Evolutionary conservation across 1,140 invertebrate species (phyloP), one percentile per base, ranked within the genome.

Genomic region (Cylas formicarius): DNA sequence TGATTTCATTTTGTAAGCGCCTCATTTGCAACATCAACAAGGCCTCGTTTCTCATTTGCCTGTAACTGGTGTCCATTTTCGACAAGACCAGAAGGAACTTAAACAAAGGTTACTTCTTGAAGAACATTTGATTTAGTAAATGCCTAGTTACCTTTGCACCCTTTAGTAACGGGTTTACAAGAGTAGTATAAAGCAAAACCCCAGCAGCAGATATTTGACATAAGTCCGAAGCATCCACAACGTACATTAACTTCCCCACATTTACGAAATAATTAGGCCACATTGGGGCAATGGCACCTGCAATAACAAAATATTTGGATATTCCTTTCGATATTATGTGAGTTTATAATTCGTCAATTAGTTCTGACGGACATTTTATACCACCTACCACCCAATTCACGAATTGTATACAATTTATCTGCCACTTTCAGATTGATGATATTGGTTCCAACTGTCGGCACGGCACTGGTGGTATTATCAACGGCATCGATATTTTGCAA

Each of bases 201-300:
- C 81, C 81, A 23, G 84, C 81, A n/a, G 80, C 81, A 9, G 82
- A 83, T 55, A 86, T 86, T 67, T 86, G 83, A 52, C 83, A 86
- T 29, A 86, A 69, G 67, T 87, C 86, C 4, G 82, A 84, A 0
- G 81, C 75, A 57, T 87, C 84, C 7, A 87, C 75, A 1, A 86
- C 82, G 48, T 80, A 86, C 44, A 88, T 79, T 2, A 86, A 72
- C 61, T 83, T 85, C 32, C 72, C 71, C 9, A 84, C 72, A 38
- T 74, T 72, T 16, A 73, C 66, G 36, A 81, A 81, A 58, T 86
- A 86, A 61, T 77, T 77, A 17, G 71, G 73, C 86, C 86, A 89
- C 21, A 88, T 66, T 4, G 83, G 77, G 27, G 82, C 80, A 80
- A 89, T 85, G 48, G 74, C 73, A 4, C 86, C 44, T 47, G 19